Evolutionary conservation across 1,140 invertebrate species (phyloP).

Genomic region (Trichoplusia ni): DNA sequence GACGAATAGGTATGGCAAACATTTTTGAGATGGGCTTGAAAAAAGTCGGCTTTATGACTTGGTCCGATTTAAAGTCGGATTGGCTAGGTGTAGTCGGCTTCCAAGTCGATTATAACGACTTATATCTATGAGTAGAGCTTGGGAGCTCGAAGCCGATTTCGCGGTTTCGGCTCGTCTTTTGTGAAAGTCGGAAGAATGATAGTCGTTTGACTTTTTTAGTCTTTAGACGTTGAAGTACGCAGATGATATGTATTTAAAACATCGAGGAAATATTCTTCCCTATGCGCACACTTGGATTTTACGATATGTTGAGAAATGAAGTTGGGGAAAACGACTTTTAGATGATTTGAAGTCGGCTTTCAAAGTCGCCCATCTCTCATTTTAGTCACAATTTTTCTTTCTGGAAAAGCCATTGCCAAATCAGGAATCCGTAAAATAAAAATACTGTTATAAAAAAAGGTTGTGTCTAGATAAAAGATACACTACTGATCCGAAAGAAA

Average conservation of each 20-base stretch:
- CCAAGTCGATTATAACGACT: slow-evolving; percentile 8
- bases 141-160: slow-evolving; percentile 6
- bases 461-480: slow-evolving; percentile 41
- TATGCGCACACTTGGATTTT: slow-evolving; percentile 25
- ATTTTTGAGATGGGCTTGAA: slow-evolving; percentile 17
- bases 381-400: slow-evolving; percentile 15
- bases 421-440: slow-evolving; percentile 29
- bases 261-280: slow-evolving; percentile 26
- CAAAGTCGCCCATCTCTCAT: slow-evolving; percentile 7
- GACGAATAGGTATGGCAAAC: neutral
- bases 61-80: slow-evolving; percentile 24
- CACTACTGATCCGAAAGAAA: slow-evolving; percentile 31
- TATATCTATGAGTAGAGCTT: slow-evolving; percentile 6
- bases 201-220: neutral
- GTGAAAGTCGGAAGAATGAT: neutral
- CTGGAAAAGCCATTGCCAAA: slow-evolving; percentile 32
- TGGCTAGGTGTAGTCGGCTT: neutral
- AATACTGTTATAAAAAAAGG: slow-evolving; percentile 36
- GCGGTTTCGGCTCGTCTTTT: neutral
- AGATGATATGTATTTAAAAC: slow-evolving; percentile 7
- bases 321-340: neutral
- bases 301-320: neutral
- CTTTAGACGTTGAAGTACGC: slow-evolving; percentile 6
- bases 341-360: slow-evolving; percentile 18
- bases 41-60: slow-evolving; percentile 13